These are phyloP conservation scores for Parasteatoda lunata DNA, from an alignment of 2,888 invertebrate species.

Conservation along the genomic window DNA sequence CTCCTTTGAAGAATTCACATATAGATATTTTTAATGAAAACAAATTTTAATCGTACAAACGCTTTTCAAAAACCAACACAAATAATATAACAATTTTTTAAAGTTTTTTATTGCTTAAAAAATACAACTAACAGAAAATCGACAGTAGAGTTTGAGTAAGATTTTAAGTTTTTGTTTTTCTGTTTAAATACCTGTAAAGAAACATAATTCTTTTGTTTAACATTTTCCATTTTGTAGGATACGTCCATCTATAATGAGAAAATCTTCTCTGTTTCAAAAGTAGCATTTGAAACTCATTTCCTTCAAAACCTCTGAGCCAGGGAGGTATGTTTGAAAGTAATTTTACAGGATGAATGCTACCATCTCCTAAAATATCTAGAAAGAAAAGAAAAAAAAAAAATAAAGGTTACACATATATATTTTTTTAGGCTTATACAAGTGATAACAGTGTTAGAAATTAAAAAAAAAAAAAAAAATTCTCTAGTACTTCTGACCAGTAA, in stretches of 20 bases:
- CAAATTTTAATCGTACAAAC: too few species aligned
- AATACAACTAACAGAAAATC: too few species aligned
- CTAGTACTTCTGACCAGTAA: too few species aligned
- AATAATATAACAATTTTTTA: too few species aligned
- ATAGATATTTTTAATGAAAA: too few species aligned
- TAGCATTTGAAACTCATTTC: slow-evolving; percentile 74
- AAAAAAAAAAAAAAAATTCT: too few species aligned
- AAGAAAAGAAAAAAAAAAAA: slow-evolving; percentile 4
- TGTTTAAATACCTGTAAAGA: slow-evolving; percentile 85
- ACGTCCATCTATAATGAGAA: slow-evolving; percentile 73
- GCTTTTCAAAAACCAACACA: too few species aligned
- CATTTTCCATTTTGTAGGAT: slow-evolving; percentile 87
- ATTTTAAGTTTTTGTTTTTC: slow-evolving; percentile 77
- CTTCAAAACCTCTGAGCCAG: slow-evolving; percentile 88
- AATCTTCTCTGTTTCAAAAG: slow-evolving; percentile 84
- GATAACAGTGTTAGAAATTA: too few species aligned
- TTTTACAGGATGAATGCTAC: slow-evolving; percentile 86
- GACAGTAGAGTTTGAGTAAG: background rate
- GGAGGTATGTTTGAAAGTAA: slow-evolving; percentile 88
- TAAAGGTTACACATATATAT: too few species aligned
- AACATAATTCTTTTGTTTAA: slow-evolving; percentile 83
- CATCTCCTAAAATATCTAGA: slow-evolving; percentile 88
- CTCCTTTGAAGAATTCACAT: too few species aligned
- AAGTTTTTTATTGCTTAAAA: too few species aligned
- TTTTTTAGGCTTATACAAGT: too few species aligned